phyloP scores from a whole-genome alignment of 1,140 invertebrate genomes.

The Scaptomyza montana region DNA sequence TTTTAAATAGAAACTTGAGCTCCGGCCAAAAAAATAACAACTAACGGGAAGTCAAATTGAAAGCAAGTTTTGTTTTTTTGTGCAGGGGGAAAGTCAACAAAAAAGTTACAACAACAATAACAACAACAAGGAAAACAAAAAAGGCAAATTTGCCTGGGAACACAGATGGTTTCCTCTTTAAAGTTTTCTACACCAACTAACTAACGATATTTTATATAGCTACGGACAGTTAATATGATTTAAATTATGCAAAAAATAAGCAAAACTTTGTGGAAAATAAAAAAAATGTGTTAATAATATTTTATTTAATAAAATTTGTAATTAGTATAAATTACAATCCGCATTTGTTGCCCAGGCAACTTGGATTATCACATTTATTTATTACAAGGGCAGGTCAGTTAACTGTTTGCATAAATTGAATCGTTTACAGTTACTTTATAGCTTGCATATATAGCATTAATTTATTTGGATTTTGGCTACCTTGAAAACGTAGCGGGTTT shows the following conservation, averaged over 20 bases:
- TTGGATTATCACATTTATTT: too few relatives aligned
- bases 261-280: too few relatives aligned
- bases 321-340: too few relatives aligned
- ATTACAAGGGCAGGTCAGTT: slow-evolving; percentile 24
- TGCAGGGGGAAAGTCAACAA: background rate
- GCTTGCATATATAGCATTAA: background rate
- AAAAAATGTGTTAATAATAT: too few relatives aligned
- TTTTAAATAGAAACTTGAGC: slow-evolving; percentile 56
- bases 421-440: background rate
- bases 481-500: slow-evolving; percentile 52
- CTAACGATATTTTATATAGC: too few relatives aligned
- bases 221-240: too few relatives aligned
- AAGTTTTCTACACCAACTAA: background rate
- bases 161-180: slow-evolving; percentile 12
- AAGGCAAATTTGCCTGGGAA: background rate
- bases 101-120: background rate
- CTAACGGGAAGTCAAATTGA: slow-evolving; percentile 44
- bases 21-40: background rate
- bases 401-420: slow-evolving; percentile 11
- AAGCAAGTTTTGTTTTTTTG: slow-evolving; percentile 19
- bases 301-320: too few relatives aligned
- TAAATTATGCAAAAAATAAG: too few relatives aligned
- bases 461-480: slow-evolving; percentile 22
- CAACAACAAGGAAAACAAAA: background rate
- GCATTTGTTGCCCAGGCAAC: too few relatives aligned